These are phyloP conservation scores for Neomonachus schauinslandi DNA, from an alignment of 2,113 vertebrate genomes.

Conservation along the genomic window DNA sequence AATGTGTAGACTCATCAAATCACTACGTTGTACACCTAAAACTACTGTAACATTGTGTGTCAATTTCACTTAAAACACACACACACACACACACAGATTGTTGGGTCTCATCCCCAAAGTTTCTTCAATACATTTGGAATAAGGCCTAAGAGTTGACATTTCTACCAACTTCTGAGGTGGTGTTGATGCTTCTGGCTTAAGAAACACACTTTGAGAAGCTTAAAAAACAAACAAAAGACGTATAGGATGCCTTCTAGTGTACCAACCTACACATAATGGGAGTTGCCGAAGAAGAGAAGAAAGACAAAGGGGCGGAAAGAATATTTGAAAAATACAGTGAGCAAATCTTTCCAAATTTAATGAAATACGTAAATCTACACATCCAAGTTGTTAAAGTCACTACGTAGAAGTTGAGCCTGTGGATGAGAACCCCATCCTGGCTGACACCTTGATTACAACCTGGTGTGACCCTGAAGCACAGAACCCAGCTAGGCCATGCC, in stretches of 20 bases:
- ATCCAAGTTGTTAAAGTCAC: not conserved
- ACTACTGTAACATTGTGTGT: not conserved
- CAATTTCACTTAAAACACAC: not conserved
- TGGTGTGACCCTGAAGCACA: not conserved
- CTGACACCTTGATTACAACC: not conserved
- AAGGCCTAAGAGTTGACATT: not conserved
- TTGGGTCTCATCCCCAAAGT: not conserved
- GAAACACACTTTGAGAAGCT: not conserved
- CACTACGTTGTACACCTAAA: not conserved
- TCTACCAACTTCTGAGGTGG: not conserved
- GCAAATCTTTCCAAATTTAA: not conserved
- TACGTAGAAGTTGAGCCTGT: not conserved
- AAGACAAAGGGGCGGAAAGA: not conserved
- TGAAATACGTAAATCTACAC: not conserved
- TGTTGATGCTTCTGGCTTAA: not conserved
- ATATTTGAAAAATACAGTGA: not conserved
- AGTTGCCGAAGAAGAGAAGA: not conserved
- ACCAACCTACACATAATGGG: not conserved
- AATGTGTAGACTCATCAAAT: not conserved
- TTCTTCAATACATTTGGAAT: not conserved
- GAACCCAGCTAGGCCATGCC: not conserved
- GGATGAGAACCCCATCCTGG: not conserved
- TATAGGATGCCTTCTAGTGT: not conserved
- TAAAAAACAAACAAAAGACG: not conserved
- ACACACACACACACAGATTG: not conserved